Evolutionary conservation across 1,140 invertebrate genomes (phyloP).

Genomic region (Tetragonula clypearis): DNA sequence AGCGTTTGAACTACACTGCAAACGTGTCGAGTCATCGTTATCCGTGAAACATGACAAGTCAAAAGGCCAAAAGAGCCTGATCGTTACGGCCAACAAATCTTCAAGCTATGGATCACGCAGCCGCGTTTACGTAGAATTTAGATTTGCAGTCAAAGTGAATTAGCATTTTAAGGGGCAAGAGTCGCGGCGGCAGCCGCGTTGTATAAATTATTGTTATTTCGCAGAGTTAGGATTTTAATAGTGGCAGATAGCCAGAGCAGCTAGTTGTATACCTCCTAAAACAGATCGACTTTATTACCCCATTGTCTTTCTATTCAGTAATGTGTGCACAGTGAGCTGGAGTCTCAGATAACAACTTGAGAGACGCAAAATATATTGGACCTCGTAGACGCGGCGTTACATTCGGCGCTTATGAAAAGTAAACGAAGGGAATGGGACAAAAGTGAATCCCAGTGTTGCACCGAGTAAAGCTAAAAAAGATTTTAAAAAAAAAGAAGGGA

Average conservation of each 20-base stretch:
- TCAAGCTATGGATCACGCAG: not conserved
- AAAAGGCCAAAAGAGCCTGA: not conserved
- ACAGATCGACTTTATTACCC: not conserved
- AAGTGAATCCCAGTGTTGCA: not conserved
- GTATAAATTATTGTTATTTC: not conserved
- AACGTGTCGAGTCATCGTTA: conserved; percentile 1
- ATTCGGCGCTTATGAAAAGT: conserved; percentile 24
- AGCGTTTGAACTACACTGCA: not conserved
- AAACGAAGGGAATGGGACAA: conserved; percentile 13
- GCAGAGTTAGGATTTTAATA: not conserved
- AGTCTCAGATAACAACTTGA: conserved; percentile 3
- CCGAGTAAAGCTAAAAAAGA: not conserved
- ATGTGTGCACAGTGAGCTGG: not conserved
- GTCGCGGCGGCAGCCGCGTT: too few relatives aligned
- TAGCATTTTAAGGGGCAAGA: not conserved
- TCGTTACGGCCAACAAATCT: not conserved
- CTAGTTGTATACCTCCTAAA: not conserved
- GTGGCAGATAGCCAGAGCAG: not conserved
- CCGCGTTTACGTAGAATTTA: not conserved
- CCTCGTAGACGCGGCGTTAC: not conserved
- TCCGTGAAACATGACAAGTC: conserved; percentile 6
- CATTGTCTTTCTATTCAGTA: conserved; percentile 1
- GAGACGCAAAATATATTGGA: conserved; percentile 6
- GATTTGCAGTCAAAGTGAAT: not conserved
- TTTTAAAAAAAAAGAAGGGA: too few relatives aligned